Base-by-base conservation (phyloP, 23 tunicate species). In the Ascidia mentula region DNA sequence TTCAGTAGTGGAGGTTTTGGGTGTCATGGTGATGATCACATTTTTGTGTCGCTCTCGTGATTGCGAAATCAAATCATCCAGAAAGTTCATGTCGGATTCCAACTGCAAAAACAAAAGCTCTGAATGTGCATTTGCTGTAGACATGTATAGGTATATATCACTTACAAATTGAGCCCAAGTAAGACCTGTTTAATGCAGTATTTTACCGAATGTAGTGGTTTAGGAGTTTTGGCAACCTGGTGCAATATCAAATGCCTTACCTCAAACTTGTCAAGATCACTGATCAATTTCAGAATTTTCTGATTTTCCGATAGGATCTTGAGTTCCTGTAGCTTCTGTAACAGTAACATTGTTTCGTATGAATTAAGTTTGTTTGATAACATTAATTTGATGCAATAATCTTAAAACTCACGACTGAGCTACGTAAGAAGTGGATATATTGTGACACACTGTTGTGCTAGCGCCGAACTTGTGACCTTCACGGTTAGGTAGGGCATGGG, bases 131-230 rank as follows among this genome's bases (percentile, higher is more conserved):
- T 53, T 6, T 26, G 4, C 24, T 26, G 65, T 6, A 3, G 24
- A 9, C 13, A 53, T 53, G 65, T 5, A 53, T n/a, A n/a, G n/a
- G n/a, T n/a, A n/a, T n/a, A n/a, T 1, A 5, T 9, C 24, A 53
- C 65, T 53, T 53, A 53, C 65, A 53, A 5, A 20, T 53, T 53
- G n/a, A n/a, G n/a, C n/a, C 65, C 65, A 53, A 53, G 65, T 53
- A 53, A 53, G 65, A 53, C 65, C 65, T 53, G 65, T 20, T 6
- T 53, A 20, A 53, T 20, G 24, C 13, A 5, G 13, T 9, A 53
- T 20, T 3, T 26, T 53, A 5, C 22, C 65, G 24, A 53, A 20
- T 53, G 65, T 20, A 53, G 13, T 26, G 24, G 2, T 5, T 20
- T 5, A 20, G 24, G 65, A 53, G 7, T 1, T 53, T 3, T 5